Percentiles rank a stretch among this genome's conserved stretches.
Evolutionary conservation across 2,797 vertebrate species (phyloP).

Genomic region (Hypotaenidia okinawae): DNA sequence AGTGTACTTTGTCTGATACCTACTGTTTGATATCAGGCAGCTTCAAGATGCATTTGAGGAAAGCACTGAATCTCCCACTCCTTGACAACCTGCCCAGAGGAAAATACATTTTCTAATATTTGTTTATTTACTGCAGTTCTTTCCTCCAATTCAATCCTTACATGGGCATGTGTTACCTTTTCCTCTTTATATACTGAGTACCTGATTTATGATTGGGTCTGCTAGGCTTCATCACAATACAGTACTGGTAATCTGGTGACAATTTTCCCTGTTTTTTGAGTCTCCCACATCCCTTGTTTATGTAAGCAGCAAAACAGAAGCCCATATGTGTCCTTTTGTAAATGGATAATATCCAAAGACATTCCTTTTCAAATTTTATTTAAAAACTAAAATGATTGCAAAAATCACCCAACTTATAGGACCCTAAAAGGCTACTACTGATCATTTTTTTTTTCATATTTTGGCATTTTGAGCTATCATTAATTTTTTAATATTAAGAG

Average conservation of each 20-base stretch:
- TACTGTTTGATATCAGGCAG: neutral
- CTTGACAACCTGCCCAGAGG: neutral
- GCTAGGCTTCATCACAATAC: neutral
- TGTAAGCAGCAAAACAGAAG: neutral
- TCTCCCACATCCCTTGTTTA: neutral
- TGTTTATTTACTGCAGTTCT: slow-evolving; percentile 15
- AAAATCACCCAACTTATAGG: neutral
- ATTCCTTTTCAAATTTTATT: neutral
- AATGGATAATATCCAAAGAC: neutral
- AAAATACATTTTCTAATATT: neutral
- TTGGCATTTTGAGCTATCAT: neutral
- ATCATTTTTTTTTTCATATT: neutral
- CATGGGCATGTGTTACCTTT: neutral
- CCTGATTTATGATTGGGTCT: neutral
- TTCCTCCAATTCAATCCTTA: slow-evolving; percentile 10
- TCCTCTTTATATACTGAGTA: neutral
- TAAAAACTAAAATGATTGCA: neutral
- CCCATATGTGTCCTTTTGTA: neutral
- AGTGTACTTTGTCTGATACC: neutral
- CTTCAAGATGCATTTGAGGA: neutral
- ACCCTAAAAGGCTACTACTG: neutral
- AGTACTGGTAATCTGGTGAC: neutral
- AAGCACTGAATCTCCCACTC: neutral
- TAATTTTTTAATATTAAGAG: neutral
- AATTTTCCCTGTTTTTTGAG: neutral